Evolutionary conservation across 2,888 invertebrate species (phyloP).

Genomic region (Netelia fuscicornis): DNA sequence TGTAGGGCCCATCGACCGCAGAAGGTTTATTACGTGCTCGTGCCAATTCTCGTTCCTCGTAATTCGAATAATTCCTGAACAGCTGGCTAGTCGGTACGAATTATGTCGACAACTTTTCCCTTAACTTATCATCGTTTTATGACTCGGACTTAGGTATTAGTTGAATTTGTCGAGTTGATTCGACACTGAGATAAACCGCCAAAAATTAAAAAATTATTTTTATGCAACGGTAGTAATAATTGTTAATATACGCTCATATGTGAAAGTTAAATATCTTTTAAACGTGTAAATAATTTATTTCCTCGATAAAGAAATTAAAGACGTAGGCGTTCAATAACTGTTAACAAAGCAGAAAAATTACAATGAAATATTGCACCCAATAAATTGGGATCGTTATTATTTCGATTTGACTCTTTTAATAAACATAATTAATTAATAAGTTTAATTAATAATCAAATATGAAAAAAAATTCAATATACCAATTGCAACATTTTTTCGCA

Average conservation of each 20-base stretch:
- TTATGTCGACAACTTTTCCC: slow-evolving; percentile 35
- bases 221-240: neutral
- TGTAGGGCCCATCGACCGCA: slow-evolving; percentile 5
- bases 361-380: neutral
- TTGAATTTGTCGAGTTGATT: slow-evolving; percentile 5
- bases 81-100: slow-evolving; percentile 20
- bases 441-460: no score
- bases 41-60: slow-evolving; percentile 46
- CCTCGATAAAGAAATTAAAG: neutral
- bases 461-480: neutral
- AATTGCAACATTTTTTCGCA: neutral
- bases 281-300: no score
- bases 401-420: neutral
- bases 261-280: neutral
- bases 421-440: neutral
- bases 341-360: no score
- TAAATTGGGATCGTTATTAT: neutral
- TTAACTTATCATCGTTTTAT: slow-evolving; percentile 9
- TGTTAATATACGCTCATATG: neutral
- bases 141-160: slow-evolving; percentile 8
- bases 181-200: neutral
- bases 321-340: neutral
- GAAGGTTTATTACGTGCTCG: slow-evolving; percentile 60
- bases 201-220: neutral
- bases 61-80: slow-evolving; percentile 48